These are phyloP conservation scores for Drosophila tsacasi DNA, from an alignment of 1,140 invertebrate species.

Conservation along the genomic window DNA sequence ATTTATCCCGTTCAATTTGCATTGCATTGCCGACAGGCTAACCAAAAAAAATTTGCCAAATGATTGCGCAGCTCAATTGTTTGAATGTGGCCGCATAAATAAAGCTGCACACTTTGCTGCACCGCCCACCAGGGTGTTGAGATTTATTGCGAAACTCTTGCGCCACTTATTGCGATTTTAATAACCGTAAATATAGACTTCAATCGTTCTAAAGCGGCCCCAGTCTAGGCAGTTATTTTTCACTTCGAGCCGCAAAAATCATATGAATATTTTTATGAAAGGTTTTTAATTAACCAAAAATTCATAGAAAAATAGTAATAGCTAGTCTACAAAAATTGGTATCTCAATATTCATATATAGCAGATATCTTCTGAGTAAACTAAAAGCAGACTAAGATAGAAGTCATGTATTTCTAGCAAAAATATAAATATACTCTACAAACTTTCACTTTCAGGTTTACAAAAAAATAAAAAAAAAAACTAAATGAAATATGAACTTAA, in stretches of 20 bases:
- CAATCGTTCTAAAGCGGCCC: conserved; percentile 3
- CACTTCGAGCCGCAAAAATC: background rate
- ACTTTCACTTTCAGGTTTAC: background rate
- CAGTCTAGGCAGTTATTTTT: background rate
- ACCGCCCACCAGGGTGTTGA: conserved; percentile 6
- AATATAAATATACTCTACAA: background rate
- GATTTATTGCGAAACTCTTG: conserved; percentile 69
- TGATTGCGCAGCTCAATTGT: conserved; percentile 68
- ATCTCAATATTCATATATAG: no score
- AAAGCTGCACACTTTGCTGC: conserved; percentile 63
- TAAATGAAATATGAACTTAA: background rate
- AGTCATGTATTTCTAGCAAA: no score
- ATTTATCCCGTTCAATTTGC: conserved; percentile 71
- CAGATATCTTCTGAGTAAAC: no score
- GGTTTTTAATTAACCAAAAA: no score
- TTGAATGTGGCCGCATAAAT: conserved; percentile 57
- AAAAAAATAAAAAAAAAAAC: background rate
- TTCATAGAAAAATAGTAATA: no score
- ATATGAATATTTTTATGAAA: background rate
- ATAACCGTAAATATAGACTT: conserved; percentile 27
- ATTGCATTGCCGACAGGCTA: conserved; percentile 66
- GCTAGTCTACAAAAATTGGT: no score
- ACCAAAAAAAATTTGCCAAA: conserved; percentile 58
- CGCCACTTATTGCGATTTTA: conserved; percentile 49
- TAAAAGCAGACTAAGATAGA: background rate